Conservation (phyloP, 2,113 vertebrate species). For the Amblyornis subalaris region DNA sequence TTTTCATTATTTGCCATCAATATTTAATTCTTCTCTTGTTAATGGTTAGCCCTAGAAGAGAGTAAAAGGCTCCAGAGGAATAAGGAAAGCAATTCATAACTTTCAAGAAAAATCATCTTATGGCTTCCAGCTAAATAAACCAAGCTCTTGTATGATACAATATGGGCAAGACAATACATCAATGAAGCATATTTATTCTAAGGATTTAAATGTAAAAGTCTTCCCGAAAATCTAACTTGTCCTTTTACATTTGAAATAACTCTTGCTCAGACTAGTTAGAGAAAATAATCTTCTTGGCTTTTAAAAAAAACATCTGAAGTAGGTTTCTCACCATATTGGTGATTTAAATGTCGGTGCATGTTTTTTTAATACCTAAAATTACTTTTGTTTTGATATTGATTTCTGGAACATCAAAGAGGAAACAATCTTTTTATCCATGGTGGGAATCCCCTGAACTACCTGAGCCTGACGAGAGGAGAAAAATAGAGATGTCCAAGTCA, state of each 20-base stretch:
- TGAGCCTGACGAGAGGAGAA: not conserved
- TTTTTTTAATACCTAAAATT: not conserved
- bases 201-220: not conserved
- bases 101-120: not conserved
- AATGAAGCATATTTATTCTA: not conserved
- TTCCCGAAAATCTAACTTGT: not conserved
- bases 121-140: not conserved
- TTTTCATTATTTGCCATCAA: constrained; percentile 7
- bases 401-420: not conserved
- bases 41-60: not conserved
- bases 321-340: not conserved
- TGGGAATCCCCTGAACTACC: not conserved
- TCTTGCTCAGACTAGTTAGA: not conserved
- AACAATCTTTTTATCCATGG: not conserved
- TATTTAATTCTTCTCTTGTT: constrained; percentile 29
- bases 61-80: constrained; percentile 6
- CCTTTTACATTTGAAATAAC: not conserved
- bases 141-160: not conserved
- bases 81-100: not conserved
- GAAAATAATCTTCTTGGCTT: not conserved
- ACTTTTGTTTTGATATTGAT: not conserved
- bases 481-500: not conserved
- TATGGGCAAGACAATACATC: not conserved
- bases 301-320: not conserved
- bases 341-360: not conserved